A percentile compares a stretch with the other conserved stretches of the same genome.
phyloP scores from a whole-genome alignment of 2,113 vertebrate species.

The Nicator chloris region DNA sequence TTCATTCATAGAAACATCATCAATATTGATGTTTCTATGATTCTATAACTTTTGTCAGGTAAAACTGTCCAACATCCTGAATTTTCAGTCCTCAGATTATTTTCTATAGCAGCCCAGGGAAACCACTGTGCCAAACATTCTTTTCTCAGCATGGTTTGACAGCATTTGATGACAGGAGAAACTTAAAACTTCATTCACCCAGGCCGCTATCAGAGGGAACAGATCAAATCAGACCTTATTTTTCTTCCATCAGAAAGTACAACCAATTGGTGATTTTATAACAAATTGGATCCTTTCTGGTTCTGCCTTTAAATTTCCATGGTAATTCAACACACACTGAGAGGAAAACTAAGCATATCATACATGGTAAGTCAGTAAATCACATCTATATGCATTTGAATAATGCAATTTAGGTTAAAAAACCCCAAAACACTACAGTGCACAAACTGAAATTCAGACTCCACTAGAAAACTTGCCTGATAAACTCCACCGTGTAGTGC shows the following conservation, averaged over 20 bases:
- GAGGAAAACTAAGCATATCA: background rate
- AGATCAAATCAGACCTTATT: background rate
- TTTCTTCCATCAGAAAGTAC: background rate
- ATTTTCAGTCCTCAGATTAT: background rate
- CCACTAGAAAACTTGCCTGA: constrained; percentile 79
- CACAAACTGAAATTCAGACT: background rate
- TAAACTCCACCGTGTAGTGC: constrained; percentile 89
- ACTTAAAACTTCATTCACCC: background rate
- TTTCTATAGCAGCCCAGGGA: background rate
- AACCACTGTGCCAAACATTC: background rate
- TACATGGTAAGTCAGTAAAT: background rate
- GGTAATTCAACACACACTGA: background rate
- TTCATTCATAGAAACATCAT: no score
- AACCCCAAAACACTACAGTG: rapidly evolving
- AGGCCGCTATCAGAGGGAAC: background rate
- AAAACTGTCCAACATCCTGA: background rate
- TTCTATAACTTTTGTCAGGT: background rate
- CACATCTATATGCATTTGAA: background rate
- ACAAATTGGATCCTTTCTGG: background rate
- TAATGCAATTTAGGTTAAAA: background rate
- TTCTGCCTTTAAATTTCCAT: background rate
- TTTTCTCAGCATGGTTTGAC: background rate
- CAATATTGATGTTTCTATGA: background rate
- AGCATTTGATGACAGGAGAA: background rate
- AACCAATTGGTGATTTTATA: background rate